Base-by-base conservation (phyloP, 2,888 invertebrate genomes). In the Eilema griseolum region DNA sequence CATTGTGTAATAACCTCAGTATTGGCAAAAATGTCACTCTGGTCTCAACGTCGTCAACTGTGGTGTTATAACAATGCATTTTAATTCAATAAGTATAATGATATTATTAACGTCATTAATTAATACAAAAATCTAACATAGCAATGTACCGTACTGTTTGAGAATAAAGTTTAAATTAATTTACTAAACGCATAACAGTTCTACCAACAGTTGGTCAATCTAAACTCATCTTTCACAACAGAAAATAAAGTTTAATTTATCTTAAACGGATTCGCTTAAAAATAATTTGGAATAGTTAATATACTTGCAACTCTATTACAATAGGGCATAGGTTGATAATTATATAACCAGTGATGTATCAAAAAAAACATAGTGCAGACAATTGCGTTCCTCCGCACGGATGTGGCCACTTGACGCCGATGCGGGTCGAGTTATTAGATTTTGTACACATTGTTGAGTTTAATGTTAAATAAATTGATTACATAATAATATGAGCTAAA, bases 331-430 rank as follows among this genome's bases (percentile, higher is more conserved):
- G 70, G 74, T 69, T n/a, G 16, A 71, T 69, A 76, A 69, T 82
- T 8, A 24, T 20, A 23, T 78, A 60, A 31, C n/a, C 5, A 62
- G 14, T 23, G 1, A 2, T 24, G 59, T 67, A 75, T 85, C 83
- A 85, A 88, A 90, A 89, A 86, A 89, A 89, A 81, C 84, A 84
- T 78, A 79, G 78, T 79, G 82, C 86, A 83, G 78, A 86, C 90
- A 90, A 91, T 90, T 90, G 91, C 83, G 90, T 90, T 91, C 88
- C 89, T 81, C 79, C 74, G 74, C 79, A 80, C 86, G 92, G 93
- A 93, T 90, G 85, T 85, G 79, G 70, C 85, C 91, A 92, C 84
- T 93, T 93, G 87, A 83, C 83, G 82, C 78, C 81, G 83, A 91
- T 92, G 91, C 92, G 92, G 92, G 92, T 78, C 73, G 75, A 75